Evolutionary conservation across 2,113 vertebrate genomes (phyloP).

Genomic region (Trematomus loennbergii): DNA sequence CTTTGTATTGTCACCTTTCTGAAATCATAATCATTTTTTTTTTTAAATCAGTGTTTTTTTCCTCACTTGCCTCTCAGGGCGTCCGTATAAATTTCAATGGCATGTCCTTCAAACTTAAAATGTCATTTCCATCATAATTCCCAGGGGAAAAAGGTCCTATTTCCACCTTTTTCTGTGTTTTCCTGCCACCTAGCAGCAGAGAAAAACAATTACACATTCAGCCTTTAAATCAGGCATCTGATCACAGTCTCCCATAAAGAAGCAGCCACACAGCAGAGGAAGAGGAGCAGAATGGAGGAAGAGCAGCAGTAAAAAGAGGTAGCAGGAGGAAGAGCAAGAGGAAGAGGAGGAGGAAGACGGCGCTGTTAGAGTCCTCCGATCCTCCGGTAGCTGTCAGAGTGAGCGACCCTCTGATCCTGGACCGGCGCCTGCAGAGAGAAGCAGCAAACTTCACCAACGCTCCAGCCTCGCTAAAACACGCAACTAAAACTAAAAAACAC

Average conservation of each 20-base stretch:
- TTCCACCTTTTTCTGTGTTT: constrained; percentile 14
- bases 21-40: too few relatives aligned
- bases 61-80: too few relatives aligned
- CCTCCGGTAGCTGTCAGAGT: constrained; percentile 93
- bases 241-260: constrained; percentile 50
- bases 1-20: too few relatives aligned
- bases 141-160: constrained; percentile 44
- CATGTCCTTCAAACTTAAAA: constrained; percentile 1
- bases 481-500: constrained; percentile 6
- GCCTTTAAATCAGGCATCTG: constrained; percentile 38
- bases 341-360: constrained; percentile 31
- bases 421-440: constrained; percentile 91
- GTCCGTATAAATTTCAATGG: background rate
- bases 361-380: constrained; percentile 91
- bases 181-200: constrained; percentile 66
- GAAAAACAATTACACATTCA: constrained; percentile 42
- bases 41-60: too few relatives aligned
- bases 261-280: constrained; percentile 24
- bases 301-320: background rate
- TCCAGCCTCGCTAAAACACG: constrained; percentile 41
- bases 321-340: constrained; percentile 9
- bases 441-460: constrained; percentile 90
- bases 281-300: constrained; percentile 32
- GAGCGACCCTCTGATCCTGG: constrained; percentile 91
- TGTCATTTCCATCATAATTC: constrained; percentile 19